Base-by-base conservation (phyloP, 1,140 invertebrate species). In the Parasteatoda tepidariorum region DNA sequence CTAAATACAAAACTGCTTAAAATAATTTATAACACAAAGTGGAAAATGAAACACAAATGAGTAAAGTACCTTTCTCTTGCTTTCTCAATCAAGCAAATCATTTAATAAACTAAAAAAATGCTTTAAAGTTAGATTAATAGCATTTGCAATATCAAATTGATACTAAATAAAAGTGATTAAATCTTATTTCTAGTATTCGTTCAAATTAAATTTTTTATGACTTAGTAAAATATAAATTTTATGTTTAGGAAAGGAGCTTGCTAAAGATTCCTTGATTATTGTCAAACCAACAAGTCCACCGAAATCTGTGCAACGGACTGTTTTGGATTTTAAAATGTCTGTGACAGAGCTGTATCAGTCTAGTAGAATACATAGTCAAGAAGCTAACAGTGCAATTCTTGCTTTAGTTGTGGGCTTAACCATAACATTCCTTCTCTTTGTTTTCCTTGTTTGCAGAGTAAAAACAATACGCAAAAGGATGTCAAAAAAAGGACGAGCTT, bases 401-500 rank as follows among this genome's bases (percentile, higher is more conserved):
- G 95, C 96, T 0, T 90, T 97, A 55, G 93, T 94, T 13, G 89
- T 96, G 61, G 94, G 94, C 61, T 88, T 95, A 31, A 91, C 91
- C 48, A 91, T 95, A 86, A 94, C 93, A 0, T 90, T 91, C 2
- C 90, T 94, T n/a, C 90, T 95, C 87, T 90, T 94, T 28, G 91
- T 95, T 11, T 90, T 98, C 84, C 93, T 96, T 84, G 94, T 93
- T 7, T 98, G 95, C 88, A 91, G 96, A 41, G 90, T 96, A 86
- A 89, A 93, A 83, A 92, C 93, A 84, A 93, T 96, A 5, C 91
- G 92, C 84, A 91, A 95, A 85, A 91, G 94, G 76, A 90, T 94
- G 83, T 92, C 95, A 73, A 91, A 94, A 85, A 93, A 95, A 18
- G 93, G 96, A 88, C 93, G 93, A 62, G 92, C 94, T n/a, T 95